A percentile compares a stretch with the other conserved stretches of the same genome.
Evolutionary conservation across 2,888 invertebrate genomes (phyloP).

Genomic region (Tetragnatha montana): DNA sequence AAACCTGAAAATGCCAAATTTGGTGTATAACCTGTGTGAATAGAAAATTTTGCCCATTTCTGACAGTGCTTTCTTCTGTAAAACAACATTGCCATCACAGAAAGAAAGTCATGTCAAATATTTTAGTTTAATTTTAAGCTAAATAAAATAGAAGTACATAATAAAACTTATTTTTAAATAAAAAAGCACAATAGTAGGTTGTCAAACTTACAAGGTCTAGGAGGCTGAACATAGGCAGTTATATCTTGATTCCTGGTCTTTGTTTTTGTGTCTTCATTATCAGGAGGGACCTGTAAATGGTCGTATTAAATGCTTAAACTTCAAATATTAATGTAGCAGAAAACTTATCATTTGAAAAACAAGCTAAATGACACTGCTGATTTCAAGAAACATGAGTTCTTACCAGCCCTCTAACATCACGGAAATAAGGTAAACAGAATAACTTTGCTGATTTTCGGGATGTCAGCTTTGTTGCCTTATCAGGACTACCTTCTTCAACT

Average conservation of each 20-base stretch:
- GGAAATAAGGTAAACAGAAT: slow-evolving; percentile 83
- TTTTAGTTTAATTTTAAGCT: too few relatives aligned
- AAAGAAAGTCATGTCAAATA: too few relatives aligned
- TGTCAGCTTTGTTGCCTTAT: neutral
- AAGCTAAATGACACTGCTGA: neutral
- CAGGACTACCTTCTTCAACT: neutral
- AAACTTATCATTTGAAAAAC: neutral
- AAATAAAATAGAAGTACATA: neutral
- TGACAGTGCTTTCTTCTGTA: too few relatives aligned
- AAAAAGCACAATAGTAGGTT: too few relatives aligned
- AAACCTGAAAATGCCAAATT: too few relatives aligned
- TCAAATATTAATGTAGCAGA: neutral
- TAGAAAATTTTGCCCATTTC: too few relatives aligned
- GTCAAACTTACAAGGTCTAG: slow-evolving; percentile 59
- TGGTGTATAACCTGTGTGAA: too few relatives aligned
- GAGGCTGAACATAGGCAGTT: slow-evolving; percentile 47
- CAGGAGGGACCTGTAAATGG: slow-evolving; percentile 77
- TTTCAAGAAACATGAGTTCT: neutral
- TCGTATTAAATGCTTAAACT: too few relatives aligned
- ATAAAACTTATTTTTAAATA: neutral
- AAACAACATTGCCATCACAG: too few relatives aligned
- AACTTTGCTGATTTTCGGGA: slow-evolving; percentile 6
- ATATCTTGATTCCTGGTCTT: slow-evolving; percentile 57
- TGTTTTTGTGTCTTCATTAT: slow-evolving; percentile 77
- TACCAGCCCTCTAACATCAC: slow-evolving; percentile 79